phyloP scores from a whole-genome alignment of 2,888 invertebrate species.

The Bellardia pandia region DNA sequence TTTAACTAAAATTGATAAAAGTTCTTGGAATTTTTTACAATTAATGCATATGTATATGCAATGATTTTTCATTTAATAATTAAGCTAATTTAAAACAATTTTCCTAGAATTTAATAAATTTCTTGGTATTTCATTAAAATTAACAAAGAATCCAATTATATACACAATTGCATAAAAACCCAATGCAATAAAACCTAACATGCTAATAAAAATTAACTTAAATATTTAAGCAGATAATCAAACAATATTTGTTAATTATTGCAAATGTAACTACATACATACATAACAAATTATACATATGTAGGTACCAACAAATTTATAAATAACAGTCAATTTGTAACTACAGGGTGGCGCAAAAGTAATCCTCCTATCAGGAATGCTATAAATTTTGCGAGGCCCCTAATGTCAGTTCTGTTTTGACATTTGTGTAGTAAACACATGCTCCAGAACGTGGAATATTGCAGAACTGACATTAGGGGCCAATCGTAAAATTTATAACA shows the following conservation, averaged over 20 bases:
- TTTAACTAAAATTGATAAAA: too few species aligned
- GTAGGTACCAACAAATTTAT: conserved; percentile 9
- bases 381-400: too few species aligned
- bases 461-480: too few species aligned
- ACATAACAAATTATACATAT: neutral
- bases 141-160: neutral
- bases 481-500: too few species aligned
- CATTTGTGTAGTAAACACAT: too few species aligned
- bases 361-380: too few species aligned
- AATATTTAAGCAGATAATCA: neutral
- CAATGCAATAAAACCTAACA: neutral
- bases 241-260: neutral
- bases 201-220: neutral
- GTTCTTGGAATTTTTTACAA: neutral
- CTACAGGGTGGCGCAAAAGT: too few species aligned
- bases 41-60: neutral
- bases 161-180: neutral
- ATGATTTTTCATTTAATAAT: neutral
- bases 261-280: neutral
- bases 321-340: conserved; percentile 14
- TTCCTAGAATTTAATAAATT: conserved; percentile 1
- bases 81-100: neutral
- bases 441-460: too few species aligned
- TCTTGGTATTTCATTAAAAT: conserved; percentile 11
- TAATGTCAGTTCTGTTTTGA: too few species aligned